Conservation (phyloP, 2,797 vertebrate genomes). For the Rhabdophis nuchalis region DNA sequence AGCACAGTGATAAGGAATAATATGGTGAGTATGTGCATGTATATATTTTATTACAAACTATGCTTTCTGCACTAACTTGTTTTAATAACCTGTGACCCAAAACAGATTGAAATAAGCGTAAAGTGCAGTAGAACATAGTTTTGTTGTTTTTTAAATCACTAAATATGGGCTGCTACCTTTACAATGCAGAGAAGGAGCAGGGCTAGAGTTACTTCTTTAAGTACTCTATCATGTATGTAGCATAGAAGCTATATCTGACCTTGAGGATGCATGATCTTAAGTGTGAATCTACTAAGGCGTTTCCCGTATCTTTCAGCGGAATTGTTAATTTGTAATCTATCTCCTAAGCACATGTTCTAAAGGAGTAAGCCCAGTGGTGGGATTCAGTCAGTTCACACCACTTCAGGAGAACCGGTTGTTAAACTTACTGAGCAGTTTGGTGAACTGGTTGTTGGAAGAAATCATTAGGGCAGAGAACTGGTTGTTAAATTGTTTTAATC, state of each 20-base stretch:
- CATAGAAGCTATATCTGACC: background rate
- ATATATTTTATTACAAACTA: background rate
- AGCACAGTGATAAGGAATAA: background rate
- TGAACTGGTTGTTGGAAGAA: no score
- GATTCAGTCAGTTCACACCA: no score
- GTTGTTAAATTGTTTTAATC: no score
- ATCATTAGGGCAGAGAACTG: no score
- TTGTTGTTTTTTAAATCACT: background rate
- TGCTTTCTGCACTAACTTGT: background rate
- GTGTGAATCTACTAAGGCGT: background rate
- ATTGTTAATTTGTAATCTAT: no score
- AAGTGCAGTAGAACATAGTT: background rate
- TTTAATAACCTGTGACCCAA: background rate
- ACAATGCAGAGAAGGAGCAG: background rate
- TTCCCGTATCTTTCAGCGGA: no score
- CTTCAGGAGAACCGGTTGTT: no score
- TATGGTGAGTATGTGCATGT: background rate
- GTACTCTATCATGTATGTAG: background rate
- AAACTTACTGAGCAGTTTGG: no score
- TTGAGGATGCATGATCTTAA: background rate
- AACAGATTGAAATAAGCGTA: background rate
- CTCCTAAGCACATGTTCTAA: background rate
- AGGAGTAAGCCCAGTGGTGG: no score
- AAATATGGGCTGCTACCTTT: background rate
- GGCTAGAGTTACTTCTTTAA: background rate